Percentiles rank a stretch among this genome's conserved stretches.
These are phyloP conservation scores for Aphidius gifuensis DNA, from an alignment of 1,140 invertebrate species.

Conservation along the genomic window DNA sequence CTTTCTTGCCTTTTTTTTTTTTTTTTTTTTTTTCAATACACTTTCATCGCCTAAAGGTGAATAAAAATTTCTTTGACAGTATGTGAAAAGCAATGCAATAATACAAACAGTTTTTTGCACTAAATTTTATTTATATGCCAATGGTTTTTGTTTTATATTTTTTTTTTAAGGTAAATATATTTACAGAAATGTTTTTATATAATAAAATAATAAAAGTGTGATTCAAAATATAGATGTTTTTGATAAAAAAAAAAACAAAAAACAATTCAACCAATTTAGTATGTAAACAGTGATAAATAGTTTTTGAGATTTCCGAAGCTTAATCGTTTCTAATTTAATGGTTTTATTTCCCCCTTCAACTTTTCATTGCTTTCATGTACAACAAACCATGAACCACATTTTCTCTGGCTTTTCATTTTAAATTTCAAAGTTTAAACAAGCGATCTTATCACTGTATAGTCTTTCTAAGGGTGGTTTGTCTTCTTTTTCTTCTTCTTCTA, in stretches of 20 bases:
- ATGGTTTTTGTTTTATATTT: no score
- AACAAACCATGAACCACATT: not conserved
- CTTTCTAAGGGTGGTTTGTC: no score
- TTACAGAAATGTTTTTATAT: no score
- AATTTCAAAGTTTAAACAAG: constrained; percentile 41
- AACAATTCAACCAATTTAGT: not conserved
- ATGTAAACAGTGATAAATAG: constrained; percentile 7
- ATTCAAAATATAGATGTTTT: not conserved
- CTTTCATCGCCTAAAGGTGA: no score
- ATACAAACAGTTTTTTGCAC: no score
- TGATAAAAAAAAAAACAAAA: not conserved
- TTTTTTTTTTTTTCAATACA: no score
- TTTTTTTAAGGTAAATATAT: no score
- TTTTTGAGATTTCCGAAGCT: constrained; percentile 2
- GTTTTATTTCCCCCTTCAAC: constrained; percentile 1
- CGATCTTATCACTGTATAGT: constrained; percentile 33
- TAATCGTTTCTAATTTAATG: constrained; percentile 16
- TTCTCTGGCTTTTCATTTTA: constrained; percentile 33
- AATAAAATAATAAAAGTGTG: no score
- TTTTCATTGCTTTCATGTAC: not conserved
- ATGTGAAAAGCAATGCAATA: no score
- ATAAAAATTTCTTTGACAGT: no score
- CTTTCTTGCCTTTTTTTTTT: no score
- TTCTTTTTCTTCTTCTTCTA: constrained; percentile 14
- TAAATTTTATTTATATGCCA: no score